Evolutionary conservation across 2,888 invertebrate genomes (phyloP), one percentile per base, ranked within the genome.

Genomic region (Magallana nippona): DNA sequence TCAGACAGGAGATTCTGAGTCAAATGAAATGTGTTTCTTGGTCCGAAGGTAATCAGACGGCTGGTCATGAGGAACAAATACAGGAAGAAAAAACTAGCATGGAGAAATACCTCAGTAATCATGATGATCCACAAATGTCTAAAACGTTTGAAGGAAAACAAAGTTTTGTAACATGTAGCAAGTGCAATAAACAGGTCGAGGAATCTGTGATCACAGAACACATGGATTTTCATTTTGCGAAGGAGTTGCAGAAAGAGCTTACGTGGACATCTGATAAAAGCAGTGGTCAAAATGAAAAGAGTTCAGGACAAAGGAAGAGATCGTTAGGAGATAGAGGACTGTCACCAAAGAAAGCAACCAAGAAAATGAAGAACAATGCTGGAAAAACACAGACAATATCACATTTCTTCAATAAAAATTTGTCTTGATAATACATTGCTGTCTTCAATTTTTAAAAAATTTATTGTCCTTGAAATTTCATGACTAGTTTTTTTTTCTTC

Each of bases 161-260:
- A n/a, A 55, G 58, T 57, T 84, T 85, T 78, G 83, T 86, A 81
- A 60, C 85, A 17, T 98, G 98, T 94, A 89, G 95, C 0, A 96
- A 96, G 92, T 98, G 98, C 94, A 95, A 95, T 55, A 95, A 96
- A 92, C 94, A 93, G 86, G 95, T 98, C 82, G 93, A 95, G 15
- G 88, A 95, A 3, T 95, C 95, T 86, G 96, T 96, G 85, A 95
- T 96, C 89, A 93, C 95, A 0, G 97, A 97, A 92, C 98, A 98
- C 94, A 94, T 95, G 90, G 98, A 98, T 95, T 98, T 96, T 93
- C 98, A 98, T 94, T 95, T 97, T 90, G 98, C 98, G 8, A 96
- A 96, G 92, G 96, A 96, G 91, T 93, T 98, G 82, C 92, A 92
- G 82, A 87, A 88, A 55, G 84, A 84, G 55, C 60, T 82, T 1